Evolutionary conservation across 2,113 vertebrate species (phyloP).

Genomic region (Meriones unguiculatus): DNA sequence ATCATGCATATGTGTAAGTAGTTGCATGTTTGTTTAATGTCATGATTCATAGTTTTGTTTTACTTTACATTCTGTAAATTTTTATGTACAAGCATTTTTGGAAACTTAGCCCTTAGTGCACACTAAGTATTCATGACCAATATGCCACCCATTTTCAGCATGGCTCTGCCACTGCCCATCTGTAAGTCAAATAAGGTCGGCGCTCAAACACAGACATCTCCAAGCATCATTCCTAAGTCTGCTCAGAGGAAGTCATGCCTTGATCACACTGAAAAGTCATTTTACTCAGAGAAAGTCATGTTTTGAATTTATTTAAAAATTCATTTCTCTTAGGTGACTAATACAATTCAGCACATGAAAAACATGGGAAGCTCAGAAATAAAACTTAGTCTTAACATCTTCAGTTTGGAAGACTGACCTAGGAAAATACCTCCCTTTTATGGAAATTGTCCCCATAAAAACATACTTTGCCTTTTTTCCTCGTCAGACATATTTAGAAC

Average conservation of each 20-base stretch:
- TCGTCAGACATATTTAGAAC: conserved; percentile 23
- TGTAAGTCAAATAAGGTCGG: background rate
- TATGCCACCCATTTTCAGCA: background rate
- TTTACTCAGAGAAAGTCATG: background rate
- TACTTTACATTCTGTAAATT: conserved; percentile 21
- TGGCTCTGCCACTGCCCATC: background rate
- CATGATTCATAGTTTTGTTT: background rate
- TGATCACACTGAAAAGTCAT: background rate
- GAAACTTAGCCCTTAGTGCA: background rate
- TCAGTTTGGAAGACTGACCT: background rate
- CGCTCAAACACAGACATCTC: background rate
- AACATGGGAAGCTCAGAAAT: background rate
- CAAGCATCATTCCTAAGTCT: background rate
- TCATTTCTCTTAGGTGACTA: background rate
- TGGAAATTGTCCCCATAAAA: background rate
- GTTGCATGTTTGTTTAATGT: background rate
- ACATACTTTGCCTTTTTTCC: background rate
- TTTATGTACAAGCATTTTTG: background rate
- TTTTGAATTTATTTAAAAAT: background rate
- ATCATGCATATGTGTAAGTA: background rate
- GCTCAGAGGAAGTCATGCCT: background rate
- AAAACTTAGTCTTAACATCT: background rate
- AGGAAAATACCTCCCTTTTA: background rate
- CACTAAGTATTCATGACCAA: background rate
- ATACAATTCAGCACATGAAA: background rate